phyloP scores from a whole-genome alignment of 2,113 vertebrate species.

The Etheostoma spectabile region DNA sequence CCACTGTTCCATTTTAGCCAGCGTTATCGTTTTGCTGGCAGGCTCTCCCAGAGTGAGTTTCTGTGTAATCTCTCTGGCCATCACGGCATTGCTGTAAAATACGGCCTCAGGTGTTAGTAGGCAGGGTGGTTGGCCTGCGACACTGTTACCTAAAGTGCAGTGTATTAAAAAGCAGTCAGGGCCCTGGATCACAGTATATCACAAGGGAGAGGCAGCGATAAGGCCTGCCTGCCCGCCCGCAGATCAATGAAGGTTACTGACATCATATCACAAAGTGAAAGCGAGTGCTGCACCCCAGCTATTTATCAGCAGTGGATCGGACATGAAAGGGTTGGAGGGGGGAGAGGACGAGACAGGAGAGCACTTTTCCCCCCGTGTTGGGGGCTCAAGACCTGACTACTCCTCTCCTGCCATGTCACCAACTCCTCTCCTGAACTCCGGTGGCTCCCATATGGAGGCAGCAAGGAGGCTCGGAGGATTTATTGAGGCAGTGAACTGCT shows the following conservation, averaged over 20 bases:
- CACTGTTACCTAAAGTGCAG: conserved; percentile 88
- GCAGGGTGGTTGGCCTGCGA: conserved; percentile 79
- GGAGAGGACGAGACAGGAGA: conserved; percentile 54
- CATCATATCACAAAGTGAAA: conserved; percentile 99
- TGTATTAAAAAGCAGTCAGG: conserved; percentile 97
- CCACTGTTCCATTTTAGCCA: conserved; percentile 47
- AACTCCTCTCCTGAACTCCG: conserved; percentile 32
- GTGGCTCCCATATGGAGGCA: conserved; percentile 17
- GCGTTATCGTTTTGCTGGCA: conserved; percentile 66
- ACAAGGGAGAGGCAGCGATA: conserved; percentile 91
- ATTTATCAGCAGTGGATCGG: conserved; percentile 90
- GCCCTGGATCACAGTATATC: conserved; percentile 93
- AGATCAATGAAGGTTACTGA: conserved; percentile 99
- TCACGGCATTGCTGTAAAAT: conserved; percentile 78
- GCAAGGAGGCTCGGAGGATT: background rate
- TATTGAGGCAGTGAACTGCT: background rate
- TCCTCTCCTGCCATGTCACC: conserved; percentile 10
- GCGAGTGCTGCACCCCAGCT: conserved; percentile 91
- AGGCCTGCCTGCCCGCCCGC: conserved; percentile 91
- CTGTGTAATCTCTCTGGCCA: conserved; percentile 70
- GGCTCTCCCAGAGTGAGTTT: conserved; percentile 62
- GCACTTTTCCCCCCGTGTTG: conserved; percentile 44
- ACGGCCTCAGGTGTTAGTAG: conserved; percentile 80
- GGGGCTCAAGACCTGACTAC: conserved; percentile 47
- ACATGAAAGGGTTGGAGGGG: conserved; percentile 63